These are phyloP conservation scores for Sandelia bainsii DNA, from an alignment of 2,797 vertebrate genomes.

Conservation along the genomic window DNA sequence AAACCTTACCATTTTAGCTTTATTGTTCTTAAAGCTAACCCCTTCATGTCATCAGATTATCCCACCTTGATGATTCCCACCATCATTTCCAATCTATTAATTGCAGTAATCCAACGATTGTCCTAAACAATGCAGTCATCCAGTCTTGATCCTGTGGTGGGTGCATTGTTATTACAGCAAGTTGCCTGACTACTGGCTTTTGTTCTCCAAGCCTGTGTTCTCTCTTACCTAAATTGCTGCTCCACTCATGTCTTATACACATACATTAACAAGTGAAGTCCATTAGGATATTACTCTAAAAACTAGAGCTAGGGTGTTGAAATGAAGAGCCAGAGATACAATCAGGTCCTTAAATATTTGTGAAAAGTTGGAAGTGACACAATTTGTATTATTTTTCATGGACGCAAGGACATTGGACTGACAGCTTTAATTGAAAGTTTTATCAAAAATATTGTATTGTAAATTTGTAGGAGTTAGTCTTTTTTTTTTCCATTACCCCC, in stretches of 20 bases:
- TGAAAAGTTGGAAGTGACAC: too few species aligned
- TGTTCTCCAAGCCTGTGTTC: conserved; percentile 3
- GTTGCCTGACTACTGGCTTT: conserved; percentile 21
- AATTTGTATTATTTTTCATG: too few species aligned
- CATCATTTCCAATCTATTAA: conserved; percentile 63
- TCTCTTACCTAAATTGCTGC: conserved; percentile 33
- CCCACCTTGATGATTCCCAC: conserved; percentile 20
- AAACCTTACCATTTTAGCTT: conserved; percentile 13
- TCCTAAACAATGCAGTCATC: conserved; percentile 33
- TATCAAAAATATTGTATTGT: too few species aligned
- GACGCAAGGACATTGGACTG: too few species aligned
- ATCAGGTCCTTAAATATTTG: too few species aligned
- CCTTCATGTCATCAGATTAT: conserved; percentile 31
- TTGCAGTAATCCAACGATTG: conserved; percentile 66
- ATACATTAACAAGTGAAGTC: conserved; percentile 14
- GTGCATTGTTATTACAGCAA: conserved; percentile 61
- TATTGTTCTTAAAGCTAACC: conserved; percentile 25
- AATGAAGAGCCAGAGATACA: not conserved
- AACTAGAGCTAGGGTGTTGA: conserved; percentile 12
- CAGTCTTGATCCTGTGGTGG: conserved; percentile 56
- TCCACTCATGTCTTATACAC: not conserved
- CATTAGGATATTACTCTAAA: conserved; percentile 69
- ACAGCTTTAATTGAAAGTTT: too few species aligned
- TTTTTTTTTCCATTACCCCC: too few species aligned
- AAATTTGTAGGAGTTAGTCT: too few species aligned